Base-by-base conservation (phyloP, 2,113 vertebrate species). In the Pheucticus melanocephalus region DNA sequence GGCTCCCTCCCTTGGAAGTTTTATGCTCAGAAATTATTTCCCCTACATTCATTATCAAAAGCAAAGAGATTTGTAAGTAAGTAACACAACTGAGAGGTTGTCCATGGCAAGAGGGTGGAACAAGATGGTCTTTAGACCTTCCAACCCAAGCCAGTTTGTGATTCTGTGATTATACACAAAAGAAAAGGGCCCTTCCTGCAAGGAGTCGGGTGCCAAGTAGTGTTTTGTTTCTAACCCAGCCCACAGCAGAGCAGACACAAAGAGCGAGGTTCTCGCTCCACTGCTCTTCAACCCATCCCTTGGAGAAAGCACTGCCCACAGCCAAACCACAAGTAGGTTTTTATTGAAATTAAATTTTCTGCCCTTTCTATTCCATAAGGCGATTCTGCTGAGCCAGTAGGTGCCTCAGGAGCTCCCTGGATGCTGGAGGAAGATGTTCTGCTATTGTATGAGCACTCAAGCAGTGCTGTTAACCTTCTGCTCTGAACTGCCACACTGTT, bases 251-350 rank as follows among this genome's bases (percentile, higher is more conserved):
- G 24, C 42, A 4, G 1, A 65, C 59, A 56, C 1, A 0, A 40
- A 86, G 57, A 69, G 23, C 0, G 0, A 75, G 15, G 63, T 6
- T 81, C 33, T 40, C 0, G 0, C 60, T 73, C 42, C 1, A 9
- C 30, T 21, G 20, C 54, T 89, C 61, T 91, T 54, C 63, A 53
- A 15, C 21, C 10, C 4, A 0, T 68, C 33, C 12, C 18, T 27
- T 48, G 42, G 31, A 69, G 48, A 82, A 77, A 40, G 16, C 60
- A 47, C 15, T 59, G 44, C 80, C 65, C 59, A 24, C 23, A 72
- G 59, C 19, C 69, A 86, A 83, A 66, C 31, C n/a, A 71, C 27
- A 56, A 84, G 27, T 7, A 61, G 60, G 18, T 53, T 53, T 44
- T 56, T 13, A 51, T 64, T 83, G 65, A 12, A 83, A 80, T 73